Base-by-base conservation (phyloP, 2,888 invertebrate genomes). In the Tipula confusa region DNA sequence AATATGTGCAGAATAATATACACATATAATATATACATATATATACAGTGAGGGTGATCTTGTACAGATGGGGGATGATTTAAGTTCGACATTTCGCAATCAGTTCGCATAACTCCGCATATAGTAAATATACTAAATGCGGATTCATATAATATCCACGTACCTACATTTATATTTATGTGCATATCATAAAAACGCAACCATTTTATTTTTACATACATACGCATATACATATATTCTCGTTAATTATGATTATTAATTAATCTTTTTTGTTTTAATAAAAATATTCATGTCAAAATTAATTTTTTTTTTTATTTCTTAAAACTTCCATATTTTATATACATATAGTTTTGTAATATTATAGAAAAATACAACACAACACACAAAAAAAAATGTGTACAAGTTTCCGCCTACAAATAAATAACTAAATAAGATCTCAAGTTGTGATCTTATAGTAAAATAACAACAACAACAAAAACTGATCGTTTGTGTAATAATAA, bases 361-460 rank as follows among this genome's bases (percentile, higher is more conserved):
- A 9, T 64, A 64, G 9, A n/a, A 24, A 64, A 64, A 24, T 3
- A 64, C 64, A 64, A 33, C 33, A 33, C 33, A 33, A 33, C n/a
- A n/a, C n/a, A n/a, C n/a, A n/a, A n/a, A 43, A 29, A 80, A 80
- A 29, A 80, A 80, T 80, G n/a, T 29, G 6, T 29, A 80, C 15
- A 80, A 80, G 31, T 29, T 80, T 80, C 80, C 80, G 80, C 80
- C 80, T 80, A 80, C 80, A 80, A 80, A 80, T 80, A 80, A 64
- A 80, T 80, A 80, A 80, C 80, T 29, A 80, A 80, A 80, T 80
- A 80, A 80, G 80, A 80, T 80, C 80, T 80, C 80, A 80, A 80
- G 80, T 80, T 80, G 80, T 80, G 80, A 80, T 80, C 80, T 80
- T 80, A 80, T 31, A 31, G 29, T 80, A 29, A 80, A 64, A 64